Evolutionary conservation across 2,113 vertebrate species (phyloP), one percentile per base, ranked within the genome.

Genomic region (Gobiocypris rarus): DNA sequence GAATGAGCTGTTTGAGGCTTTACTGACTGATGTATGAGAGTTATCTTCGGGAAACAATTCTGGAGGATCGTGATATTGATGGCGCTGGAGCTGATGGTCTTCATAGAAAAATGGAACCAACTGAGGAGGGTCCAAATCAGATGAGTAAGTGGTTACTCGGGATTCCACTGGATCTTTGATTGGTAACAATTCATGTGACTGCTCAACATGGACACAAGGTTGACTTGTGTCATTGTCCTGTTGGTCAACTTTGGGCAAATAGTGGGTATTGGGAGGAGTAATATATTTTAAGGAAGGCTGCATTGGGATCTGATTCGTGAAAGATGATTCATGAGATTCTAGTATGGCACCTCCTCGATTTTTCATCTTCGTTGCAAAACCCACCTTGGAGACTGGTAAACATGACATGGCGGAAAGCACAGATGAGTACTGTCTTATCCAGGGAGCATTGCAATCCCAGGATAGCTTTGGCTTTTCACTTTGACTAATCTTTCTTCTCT

Each of bases 401-500:
- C 43, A 56, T 14, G 75, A 31, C 19, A 77, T 19, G 48, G 24
- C 24, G 9, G 75, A 77, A 77, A 56, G 19, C 13, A 58, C 31
- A 56, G 75, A 58, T 4, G 75, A 77, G 70, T 48, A 74, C 22
- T 0, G 70, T 74, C 48, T 19, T 2, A 9, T 67, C 41, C 84
- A 61, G 10, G 45, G 3, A 70, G 63, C 4, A 22, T 28, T 38
- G 54, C 38, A 80, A 10, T 50, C 22, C 82, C n/a, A 11, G 48
- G 54, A 52, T 24, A 73, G 79, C 2, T 83, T 76, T 24, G 84
- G 85, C 63, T n/a, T 48, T 3, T 41, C 63, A 4, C 26, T 13
- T 31, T 5, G 34, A 45, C 34, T 13, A 2, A 48, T 88, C 80
- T 86, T 93, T 69, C 54, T 89, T 80, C 81, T 92, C 88, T 94